These are phyloP conservation scores for Coremacera marginata DNA, from an alignment of 2,888 invertebrate genomes.

Conservation along the genomic window DNA sequence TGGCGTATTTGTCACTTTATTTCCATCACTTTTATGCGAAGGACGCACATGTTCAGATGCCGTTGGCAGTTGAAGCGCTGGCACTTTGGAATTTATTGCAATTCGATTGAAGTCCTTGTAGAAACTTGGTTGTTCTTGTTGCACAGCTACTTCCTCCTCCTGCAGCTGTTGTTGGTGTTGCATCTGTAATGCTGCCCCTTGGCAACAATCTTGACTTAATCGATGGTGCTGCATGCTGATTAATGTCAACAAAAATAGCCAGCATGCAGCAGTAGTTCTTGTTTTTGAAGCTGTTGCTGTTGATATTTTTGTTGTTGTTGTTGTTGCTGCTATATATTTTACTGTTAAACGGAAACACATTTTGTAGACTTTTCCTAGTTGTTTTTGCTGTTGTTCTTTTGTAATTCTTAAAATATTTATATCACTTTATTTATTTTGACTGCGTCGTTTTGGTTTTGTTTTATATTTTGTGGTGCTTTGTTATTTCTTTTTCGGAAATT, in stretches of 20 bases:
- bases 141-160: background rate
- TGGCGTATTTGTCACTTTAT: background rate
- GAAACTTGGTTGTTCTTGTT: constrained; percentile 20
- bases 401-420: constrained; percentile 17
- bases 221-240: constrained; percentile 57
- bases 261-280: constrained; percentile 52
- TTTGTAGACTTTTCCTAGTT: constrained; percentile 20
- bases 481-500: too few species aligned
- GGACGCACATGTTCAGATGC: background rate
- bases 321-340: constrained; percentile 5
- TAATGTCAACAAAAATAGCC: constrained; percentile 64
- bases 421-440: constrained; percentile 22
- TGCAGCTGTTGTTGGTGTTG: constrained; percentile 45
- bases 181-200: constrained; percentile 43
- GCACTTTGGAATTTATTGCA: constrained; percentile 22
- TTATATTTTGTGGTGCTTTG: constrained; percentile 21
- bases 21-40: constrained; percentile 16
- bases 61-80: background rate
- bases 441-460: constrained; percentile 23
- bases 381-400: constrained; percentile 4
- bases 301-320: constrained; percentile 29
- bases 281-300: constrained; percentile 1
- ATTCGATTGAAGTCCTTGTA: background rate
- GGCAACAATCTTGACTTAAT: constrained; percentile 55
- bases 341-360: constrained; percentile 58